Evolutionary conservation across 2,888 invertebrate species (phyloP), one percentile per base, ranked within the genome.

Genomic region (Neria commutata): DNA sequence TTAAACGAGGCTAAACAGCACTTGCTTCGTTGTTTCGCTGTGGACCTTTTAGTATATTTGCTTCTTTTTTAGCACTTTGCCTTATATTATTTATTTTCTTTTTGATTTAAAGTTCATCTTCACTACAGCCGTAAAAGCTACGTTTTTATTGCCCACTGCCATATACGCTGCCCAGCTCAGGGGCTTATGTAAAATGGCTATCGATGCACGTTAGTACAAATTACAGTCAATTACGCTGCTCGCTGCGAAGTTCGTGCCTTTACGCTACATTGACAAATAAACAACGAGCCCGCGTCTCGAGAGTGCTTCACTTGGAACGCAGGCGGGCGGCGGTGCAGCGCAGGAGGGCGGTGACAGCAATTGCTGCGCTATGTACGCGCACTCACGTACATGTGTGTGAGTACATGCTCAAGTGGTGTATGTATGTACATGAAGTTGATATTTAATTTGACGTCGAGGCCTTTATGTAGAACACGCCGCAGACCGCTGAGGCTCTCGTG

Each of bases 401-500:
- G n/a, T n/a, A n/a, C n/a, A n/a, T n/a, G n/a, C n/a, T n/a, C n/a
- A n/a, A n/a, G n/a, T n/a, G n/a, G n/a, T n/a, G n/a, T n/a, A n/a
- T n/a, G n/a, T n/a, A n/a, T n/a, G n/a, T n/a, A n/a, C n/a, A n/a
- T 19, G 37, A 21, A 4, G 42, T 17, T 42, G 42, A 19, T 19
- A 21, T 21, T 42, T 19, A 19, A 19, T 19, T 37, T 37, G 4
- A 37, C n/a, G n/a, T n/a, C n/a, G n/a, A n/a, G 29, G 29, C 11
- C 5, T 42, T 42, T 17, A n/a, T n/a, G n/a, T n/a, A n/a, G n/a
- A n/a, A n/a, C n/a, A n/a, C n/a, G n/a, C n/a, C n/a, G n/a, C n/a
- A n/a, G n/a, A n/a, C 37, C 4, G 37, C 37, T 37, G 24, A 42
- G 59, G 53, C 58, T 48, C 47, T 37, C 46, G 55, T 29, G 42